These are phyloP conservation scores for Toxotes jaculatrix DNA, from an alignment of 2,113 vertebrate genomes.

Conservation along the genomic window DNA sequence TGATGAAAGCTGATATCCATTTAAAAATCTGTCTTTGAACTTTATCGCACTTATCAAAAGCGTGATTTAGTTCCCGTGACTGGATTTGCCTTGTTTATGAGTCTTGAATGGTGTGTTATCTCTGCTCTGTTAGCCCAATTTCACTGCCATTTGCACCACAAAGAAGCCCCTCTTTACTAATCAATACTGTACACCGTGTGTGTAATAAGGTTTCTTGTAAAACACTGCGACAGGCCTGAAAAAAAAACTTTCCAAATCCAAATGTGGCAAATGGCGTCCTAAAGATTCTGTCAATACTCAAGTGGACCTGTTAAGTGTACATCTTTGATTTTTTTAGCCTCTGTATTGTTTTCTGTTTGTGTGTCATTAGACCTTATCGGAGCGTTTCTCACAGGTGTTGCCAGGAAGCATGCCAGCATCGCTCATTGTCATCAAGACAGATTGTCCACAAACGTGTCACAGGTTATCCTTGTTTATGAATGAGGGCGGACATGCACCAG, in stretches of 20 bases:
- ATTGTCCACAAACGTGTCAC: conserved; percentile 44
- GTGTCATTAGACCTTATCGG: conserved; percentile 5
- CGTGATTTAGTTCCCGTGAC: conserved; percentile 22
- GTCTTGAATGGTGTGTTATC: conserved; percentile 32
- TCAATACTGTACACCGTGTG: conserved; percentile 54
- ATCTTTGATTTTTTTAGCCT: conserved; percentile 20
- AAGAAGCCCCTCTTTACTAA: conserved; percentile 33
- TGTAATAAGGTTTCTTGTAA: conserved; percentile 37
- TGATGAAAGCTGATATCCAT: conserved; percentile 56
- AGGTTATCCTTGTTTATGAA: conserved; percentile 66
- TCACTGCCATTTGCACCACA: conserved; percentile 46
- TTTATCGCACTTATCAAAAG: conserved; percentile 47
- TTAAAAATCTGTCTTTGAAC: conserved; percentile 60
- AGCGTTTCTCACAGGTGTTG: conserved; percentile 34
- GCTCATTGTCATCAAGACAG: conserved; percentile 47
- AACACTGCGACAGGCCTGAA: background rate
- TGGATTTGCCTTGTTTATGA: conserved; percentile 22
- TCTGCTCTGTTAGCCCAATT: conserved; percentile 34
- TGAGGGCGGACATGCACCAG: conserved; percentile 49
- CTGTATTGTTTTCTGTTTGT: conserved; percentile 1
- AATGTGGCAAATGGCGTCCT: conserved; percentile 36
- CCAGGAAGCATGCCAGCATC: conserved; percentile 37
- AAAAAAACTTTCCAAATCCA: conserved; percentile 20
- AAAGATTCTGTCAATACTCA: conserved; percentile 30
- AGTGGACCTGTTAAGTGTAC: background rate